Conservation (phyloP, 2,797 vertebrate genomes). For the Phataginus tricuspis region DNA sequence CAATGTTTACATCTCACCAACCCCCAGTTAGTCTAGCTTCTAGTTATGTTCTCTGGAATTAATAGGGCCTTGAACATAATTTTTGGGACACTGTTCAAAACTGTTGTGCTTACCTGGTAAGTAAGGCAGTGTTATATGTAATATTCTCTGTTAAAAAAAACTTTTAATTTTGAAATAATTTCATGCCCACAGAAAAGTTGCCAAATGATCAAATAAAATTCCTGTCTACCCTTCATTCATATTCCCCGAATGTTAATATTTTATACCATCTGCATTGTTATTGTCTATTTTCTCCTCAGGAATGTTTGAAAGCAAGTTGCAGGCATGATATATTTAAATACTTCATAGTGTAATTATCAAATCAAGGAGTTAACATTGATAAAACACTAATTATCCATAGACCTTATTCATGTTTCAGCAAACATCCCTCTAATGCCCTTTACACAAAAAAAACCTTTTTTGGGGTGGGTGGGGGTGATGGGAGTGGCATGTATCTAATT, state of each 20-base stretch:
- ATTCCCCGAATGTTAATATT: constrained; percentile 12
- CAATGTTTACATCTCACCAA: neutral
- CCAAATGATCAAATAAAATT: neutral
- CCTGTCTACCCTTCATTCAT: neutral
- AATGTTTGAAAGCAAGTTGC: neutral
- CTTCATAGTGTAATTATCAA: neutral
- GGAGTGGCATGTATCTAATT: neutral
- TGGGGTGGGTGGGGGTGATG: too few relatives aligned
- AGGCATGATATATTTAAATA: neutral
- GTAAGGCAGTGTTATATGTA: neutral
- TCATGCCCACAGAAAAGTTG: neutral
- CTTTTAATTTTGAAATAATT: constrained; percentile 33
- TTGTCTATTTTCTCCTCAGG: constrained; percentile 12
- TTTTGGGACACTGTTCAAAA: neutral
- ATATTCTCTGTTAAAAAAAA: neutral
- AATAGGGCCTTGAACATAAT: neutral
- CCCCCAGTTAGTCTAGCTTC: neutral
- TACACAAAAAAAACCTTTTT: neutral
- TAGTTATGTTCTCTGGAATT: neutral
- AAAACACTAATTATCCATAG: neutral
- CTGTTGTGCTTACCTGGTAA: neutral
- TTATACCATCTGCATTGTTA: neutral
- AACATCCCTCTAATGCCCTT: neutral
- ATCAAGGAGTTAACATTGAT: neutral
- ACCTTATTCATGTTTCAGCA: neutral